Conservation (phyloP, 2,888 invertebrate genomes). For the Cataglyphis rosenhaueri region DNA sequence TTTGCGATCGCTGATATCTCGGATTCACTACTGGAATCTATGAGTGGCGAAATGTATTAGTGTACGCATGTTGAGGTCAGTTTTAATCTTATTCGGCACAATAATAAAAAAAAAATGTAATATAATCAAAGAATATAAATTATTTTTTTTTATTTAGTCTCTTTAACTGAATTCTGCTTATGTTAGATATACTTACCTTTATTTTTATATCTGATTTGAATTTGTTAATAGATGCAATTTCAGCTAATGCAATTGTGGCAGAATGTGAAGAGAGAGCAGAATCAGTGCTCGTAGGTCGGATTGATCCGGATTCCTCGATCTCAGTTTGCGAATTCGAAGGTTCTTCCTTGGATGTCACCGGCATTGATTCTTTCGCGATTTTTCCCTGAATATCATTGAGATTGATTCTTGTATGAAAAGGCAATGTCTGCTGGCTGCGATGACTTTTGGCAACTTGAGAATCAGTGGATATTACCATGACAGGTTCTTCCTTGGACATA, state of each 20-base stretch:
- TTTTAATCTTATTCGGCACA: constrained; percentile 73
- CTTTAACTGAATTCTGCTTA: not conserved
- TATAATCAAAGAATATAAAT: constrained; percentile 3
- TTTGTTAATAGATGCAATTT: constrained; percentile 4
- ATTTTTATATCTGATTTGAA: constrained; percentile 10
- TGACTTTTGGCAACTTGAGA: not conserved
- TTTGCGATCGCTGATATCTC: constrained; percentile 92
- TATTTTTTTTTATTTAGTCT: constrained; percentile 45
- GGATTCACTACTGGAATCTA: constrained; percentile 89
- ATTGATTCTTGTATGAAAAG: not conserved
- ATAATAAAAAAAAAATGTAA: not conserved
- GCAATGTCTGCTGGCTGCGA: not conserved
- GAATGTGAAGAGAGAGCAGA: not conserved
- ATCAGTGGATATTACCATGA: not conserved
- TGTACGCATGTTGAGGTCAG: not conserved
- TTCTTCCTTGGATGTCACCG: not conserved
- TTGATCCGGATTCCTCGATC: not conserved
- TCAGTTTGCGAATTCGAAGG: not conserved
- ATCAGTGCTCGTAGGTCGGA: not conserved
- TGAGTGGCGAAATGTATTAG: constrained; percentile 85
- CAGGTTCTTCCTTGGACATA: not conserved
- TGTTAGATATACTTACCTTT: not conserved
- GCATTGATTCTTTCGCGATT: not conserved
- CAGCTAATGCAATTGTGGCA: not conserved
- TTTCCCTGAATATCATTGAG: constrained; percentile 5